Evolutionary conservation across 2,797 vertebrate genomes (phyloP).

Genomic region (Gadopsis marmoratus): DNA sequence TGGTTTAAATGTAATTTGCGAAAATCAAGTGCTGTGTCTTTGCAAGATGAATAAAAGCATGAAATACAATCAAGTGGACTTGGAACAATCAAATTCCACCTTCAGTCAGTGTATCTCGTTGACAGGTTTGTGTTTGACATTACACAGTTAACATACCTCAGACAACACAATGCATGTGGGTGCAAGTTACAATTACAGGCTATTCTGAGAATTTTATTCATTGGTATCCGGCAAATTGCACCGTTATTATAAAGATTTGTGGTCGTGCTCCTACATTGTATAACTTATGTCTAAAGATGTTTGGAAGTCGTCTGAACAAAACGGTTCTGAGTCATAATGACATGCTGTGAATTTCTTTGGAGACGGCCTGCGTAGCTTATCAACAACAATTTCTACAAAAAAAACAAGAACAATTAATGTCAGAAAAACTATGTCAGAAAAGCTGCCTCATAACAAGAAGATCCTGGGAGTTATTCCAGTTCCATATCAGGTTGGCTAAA

Average conservation of each 20-base stretch:
- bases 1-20: background rate
- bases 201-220: slow-evolving; percentile 23
- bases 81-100: too few relatives aligned
- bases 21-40: background rate
- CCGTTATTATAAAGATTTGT: slow-evolving; percentile 23
- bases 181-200: slow-evolving; percentile 23
- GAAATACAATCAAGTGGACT: background rate
- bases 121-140: slow-evolving; percentile 8
- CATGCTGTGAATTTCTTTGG: background rate
- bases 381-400: background rate
- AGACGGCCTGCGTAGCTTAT: background rate
- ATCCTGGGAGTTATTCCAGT: background rate
- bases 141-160: background rate
- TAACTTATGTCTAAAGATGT: slow-evolving; percentile 12
- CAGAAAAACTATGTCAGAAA: background rate
- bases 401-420: background rate
- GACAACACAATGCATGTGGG: background rate
- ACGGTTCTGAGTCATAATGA: slow-evolving; percentile 9
- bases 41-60: slow-evolving; percentile 8
- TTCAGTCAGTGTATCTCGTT: background rate
- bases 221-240: slow-evolving; percentile 5
- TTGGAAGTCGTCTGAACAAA: slow-evolving; percentile 11
- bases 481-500: background rate
- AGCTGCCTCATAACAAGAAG: background rate
- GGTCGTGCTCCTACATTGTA: background rate